Conservation (phyloP, 1,140 invertebrate species). For the Lucilia cuprina region DNA sequence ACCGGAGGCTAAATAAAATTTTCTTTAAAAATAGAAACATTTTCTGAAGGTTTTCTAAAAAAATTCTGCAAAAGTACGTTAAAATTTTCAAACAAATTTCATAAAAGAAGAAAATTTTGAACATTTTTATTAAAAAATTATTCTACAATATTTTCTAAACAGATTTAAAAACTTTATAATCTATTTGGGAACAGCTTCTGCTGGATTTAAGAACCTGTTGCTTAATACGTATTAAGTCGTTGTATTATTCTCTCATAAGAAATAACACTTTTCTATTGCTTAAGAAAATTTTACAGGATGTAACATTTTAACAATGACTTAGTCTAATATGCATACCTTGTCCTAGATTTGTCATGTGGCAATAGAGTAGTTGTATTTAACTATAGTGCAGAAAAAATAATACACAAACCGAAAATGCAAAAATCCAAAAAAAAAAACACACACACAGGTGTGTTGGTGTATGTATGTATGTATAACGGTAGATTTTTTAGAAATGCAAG, state of each 20-base stretch:
- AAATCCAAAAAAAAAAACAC: neutral
- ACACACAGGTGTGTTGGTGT: neutral
- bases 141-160: no score
- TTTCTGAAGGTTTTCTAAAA: no score
- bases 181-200: no score
- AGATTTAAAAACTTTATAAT: no score
- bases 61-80: no score
- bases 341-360: slow-evolving; percentile 23
- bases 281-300: neutral
- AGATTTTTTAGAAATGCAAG: neutral
- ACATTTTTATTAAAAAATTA: no score
- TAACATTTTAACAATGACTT: slow-evolving; percentile 15
- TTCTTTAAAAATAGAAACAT: no score
- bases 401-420: neutral
- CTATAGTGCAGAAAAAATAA: neutral
- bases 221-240: no score
- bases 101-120: no score
- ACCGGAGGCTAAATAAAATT: no score
- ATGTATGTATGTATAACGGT: neutral
- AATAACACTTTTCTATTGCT: neutral
- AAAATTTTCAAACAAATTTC: no score
- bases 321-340: slow-evolving; percentile 31
- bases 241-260: neutral
- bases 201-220: no score
- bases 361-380: neutral